Conservation (phyloP, 2,797 vertebrate species). For the Smutsia gigantea region DNA sequence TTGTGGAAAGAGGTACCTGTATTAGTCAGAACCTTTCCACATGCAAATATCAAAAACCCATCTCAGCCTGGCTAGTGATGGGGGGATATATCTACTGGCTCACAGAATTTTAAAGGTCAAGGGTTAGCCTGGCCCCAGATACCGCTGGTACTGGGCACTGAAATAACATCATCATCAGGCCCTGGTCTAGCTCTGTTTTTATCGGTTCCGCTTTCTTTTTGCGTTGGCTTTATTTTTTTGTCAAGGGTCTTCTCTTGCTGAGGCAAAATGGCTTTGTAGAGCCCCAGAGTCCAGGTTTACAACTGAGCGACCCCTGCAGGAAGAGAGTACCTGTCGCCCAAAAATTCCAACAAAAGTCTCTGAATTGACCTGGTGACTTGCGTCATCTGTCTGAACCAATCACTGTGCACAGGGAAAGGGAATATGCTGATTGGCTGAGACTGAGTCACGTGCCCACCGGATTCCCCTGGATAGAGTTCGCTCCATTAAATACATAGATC, state of each 20-base stretch:
- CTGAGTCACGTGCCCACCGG: background rate
- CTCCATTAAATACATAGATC: background rate
- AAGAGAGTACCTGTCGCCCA: background rate
- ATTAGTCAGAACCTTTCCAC: background rate
- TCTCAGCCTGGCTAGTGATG: background rate
- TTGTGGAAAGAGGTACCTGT: slow-evolving; percentile 6
- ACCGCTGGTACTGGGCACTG: background rate
- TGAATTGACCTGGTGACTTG: background rate
- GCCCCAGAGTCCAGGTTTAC: background rate
- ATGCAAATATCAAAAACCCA: slow-evolving; percentile 32
- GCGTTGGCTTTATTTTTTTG: background rate
- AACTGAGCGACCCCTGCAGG: background rate
- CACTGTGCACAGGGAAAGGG: background rate
- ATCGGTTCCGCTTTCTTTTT: background rate
- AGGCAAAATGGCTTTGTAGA: background rate
- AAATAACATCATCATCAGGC: background rate
- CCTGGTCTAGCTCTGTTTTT: background rate
- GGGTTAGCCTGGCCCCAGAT: background rate
- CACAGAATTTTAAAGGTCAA: background rate
- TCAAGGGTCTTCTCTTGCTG: background rate
- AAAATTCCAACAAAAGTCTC: background rate
- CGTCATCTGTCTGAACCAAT: background rate
- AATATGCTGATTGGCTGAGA: background rate
- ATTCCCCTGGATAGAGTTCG: background rate
- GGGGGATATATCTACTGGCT: background rate